These are phyloP conservation scores for Electrona antarctica DNA, from an alignment of 2,113 vertebrate genomes.

Conservation along the genomic window DNA sequence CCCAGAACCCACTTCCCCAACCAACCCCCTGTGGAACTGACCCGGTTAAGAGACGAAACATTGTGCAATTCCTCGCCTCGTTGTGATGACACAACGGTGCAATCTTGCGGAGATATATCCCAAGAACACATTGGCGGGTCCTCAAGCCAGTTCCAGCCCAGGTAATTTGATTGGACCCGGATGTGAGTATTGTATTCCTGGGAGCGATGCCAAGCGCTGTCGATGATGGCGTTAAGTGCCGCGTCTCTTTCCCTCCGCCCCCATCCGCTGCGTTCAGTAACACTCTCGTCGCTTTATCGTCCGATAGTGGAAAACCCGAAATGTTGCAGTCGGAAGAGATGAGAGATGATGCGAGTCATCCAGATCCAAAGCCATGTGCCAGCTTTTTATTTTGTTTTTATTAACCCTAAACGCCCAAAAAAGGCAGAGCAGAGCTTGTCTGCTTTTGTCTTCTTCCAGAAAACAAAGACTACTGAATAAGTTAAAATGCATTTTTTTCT, in stretches of 20 bases:
- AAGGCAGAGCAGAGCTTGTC: constrained; percentile 84
- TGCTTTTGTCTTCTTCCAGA: constrained; percentile 14
- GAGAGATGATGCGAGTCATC: constrained; percentile 15
- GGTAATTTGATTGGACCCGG: constrained; percentile 38
- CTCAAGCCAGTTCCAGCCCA: constrained; percentile 15
- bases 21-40: background rate
- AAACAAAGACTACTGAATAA: constrained; percentile 58
- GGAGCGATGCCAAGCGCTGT: constrained; percentile 15
- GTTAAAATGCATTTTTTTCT: constrained; percentile 76
- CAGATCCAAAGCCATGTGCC: constrained; percentile 45
- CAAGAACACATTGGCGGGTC: background rate
- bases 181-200: background rate
- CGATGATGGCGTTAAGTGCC: constrained; percentile 1
- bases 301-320: no score
- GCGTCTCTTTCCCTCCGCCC: constrained; percentile 25
- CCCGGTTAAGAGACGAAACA: background rate
- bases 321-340: background rate
- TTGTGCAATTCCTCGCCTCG: constrained; percentile 24
- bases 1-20: background rate
- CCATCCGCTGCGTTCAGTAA: constrained; percentile 7
- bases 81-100: constrained; percentile 28
- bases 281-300: background rate
- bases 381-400: constrained; percentile 1
- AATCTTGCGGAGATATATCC: constrained; percentile 34
- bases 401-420: constrained; percentile 28